Evolutionary conservation across 2,888 invertebrate genomes (phyloP), one percentile per base, ranked within the genome.

Genomic region (Encarsia formosa): DNA sequence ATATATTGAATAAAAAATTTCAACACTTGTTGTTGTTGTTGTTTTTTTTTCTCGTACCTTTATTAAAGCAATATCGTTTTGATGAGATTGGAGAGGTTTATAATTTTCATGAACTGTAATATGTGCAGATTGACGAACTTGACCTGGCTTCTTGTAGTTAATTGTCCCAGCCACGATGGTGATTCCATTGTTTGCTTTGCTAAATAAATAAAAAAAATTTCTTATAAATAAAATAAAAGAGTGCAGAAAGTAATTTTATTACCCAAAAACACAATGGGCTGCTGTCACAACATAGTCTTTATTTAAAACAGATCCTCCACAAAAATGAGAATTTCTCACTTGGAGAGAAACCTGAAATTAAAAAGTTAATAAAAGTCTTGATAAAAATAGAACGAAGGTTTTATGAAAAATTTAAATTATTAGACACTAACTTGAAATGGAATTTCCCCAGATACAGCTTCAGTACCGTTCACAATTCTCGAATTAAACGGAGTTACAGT

Each of bases 361-460:
- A 2, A 22, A 15, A 3, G 18, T 6, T 5, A 29, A 13, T 19
- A 24, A 24, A 18, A 29, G 13, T n/a, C n/a, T n/a, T n/a, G n/a
- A n/a, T n/a, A n/a, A n/a, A n/a, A n/a, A n/a, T n/a, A n/a, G n/a
- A n/a, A n/a, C n/a, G n/a, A n/a, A n/a, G n/a, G n/a, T n/a, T n/a
- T n/a, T n/a, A n/a, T n/a, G n/a, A n/a, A n/a, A n/a, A n/a, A n/a
- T n/a, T n/a, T n/a, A n/a, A n/a, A n/a, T n/a, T n/a, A n/a, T n/a
- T n/a, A n/a, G n/a, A n/a, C n/a, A n/a, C 4, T 49, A 42, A 68
- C 68, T 56, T 69, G 69, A 53, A 63, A 69, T 1, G 68, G 66
- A 43, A 67, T 63, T 54, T 69, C 67, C 29, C 67, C 67, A 18
- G 6, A 13, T 47, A 55, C 41, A 6, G 51, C 70, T 23, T 62